Conservation (phyloP, 2,113 vertebrate genomes). For the Oncorhynchus masou region DNA sequence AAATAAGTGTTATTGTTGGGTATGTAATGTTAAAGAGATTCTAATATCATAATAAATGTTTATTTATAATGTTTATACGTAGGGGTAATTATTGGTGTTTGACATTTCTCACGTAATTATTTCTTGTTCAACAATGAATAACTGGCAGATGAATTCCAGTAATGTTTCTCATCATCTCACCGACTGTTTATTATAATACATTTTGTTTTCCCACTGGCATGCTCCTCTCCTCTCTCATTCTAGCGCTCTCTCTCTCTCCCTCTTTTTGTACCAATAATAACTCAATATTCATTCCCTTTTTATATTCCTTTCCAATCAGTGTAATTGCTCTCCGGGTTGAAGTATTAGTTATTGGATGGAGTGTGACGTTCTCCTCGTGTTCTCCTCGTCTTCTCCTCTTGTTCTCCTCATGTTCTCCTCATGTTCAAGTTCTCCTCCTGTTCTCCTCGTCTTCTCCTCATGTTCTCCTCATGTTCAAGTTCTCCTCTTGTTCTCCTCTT, state of each 20-base stretch:
- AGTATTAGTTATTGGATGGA: slow-evolving; percentile 43
- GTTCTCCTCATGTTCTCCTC: slow-evolving; percentile 13
- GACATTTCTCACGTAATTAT: slow-evolving; percentile 22
- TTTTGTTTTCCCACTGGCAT: slow-evolving; percentile 13
- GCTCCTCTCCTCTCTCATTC: slow-evolving; percentile 14
- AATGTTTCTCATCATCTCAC: slow-evolving; percentile 20
- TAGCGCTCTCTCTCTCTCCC: neutral
- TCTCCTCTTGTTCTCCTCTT: too few relatives aligned
- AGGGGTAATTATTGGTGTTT: slow-evolving; percentile 16
- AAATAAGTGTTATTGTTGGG: neutral
- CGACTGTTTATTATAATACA: slow-evolving; percentile 19
- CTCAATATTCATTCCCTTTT: slow-evolving; percentile 27
- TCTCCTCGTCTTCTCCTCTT: slow-evolving; percentile 33
- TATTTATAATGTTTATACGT: slow-evolving; percentile 15
- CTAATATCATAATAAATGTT: neutral
- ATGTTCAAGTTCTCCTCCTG: too few relatives aligned
- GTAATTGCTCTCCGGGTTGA: slow-evolving; percentile 44
- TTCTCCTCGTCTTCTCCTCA: too few relatives aligned
- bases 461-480: too few relatives aligned
- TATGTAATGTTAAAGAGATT: neutral
- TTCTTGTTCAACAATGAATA: slow-evolving; percentile 23
- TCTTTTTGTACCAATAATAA: slow-evolving; percentile 16
- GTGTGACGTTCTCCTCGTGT: slow-evolving; percentile 22
- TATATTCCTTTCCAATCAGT: slow-evolving; percentile 26
- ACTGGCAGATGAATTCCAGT: slow-evolving; percentile 32